These are phyloP conservation scores for Euspilapteryx auroguttella DNA, from an alignment of 2,888 invertebrate genomes.

Conservation along the genomic window DNA sequence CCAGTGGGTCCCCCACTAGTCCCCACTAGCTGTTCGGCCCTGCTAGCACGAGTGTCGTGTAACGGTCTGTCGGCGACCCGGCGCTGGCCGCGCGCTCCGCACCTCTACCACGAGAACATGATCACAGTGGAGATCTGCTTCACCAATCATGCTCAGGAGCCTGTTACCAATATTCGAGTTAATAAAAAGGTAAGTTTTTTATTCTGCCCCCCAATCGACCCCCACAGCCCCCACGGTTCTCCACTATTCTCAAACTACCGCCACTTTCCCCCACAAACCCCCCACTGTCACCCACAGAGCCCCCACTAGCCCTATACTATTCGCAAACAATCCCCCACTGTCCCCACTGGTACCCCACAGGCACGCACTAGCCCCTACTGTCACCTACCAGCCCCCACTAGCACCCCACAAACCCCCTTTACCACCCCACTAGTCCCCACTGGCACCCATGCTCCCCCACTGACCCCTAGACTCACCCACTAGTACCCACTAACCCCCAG, in stretches of 20 bases:
- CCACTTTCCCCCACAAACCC: too few species aligned
- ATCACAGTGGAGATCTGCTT: constrained; percentile 78
- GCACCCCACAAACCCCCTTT: too few species aligned
- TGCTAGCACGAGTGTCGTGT: constrained; percentile 73
- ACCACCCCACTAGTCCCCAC: too few species aligned
- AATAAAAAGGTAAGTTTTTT: constrained; percentile 65
- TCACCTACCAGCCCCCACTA: too few species aligned
- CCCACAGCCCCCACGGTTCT: not conserved
- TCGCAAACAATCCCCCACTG: too few species aligned
- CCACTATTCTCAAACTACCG: not conserved
- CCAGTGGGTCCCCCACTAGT: constrained; percentile 63
- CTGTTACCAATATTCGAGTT: constrained; percentile 69
- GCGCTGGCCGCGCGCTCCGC: constrained; percentile 77
- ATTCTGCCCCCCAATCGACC: not conserved
- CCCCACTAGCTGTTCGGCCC: constrained; percentile 61
- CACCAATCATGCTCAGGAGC: constrained; percentile 69
- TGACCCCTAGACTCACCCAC: too few species aligned
- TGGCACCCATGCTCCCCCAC: too few species aligned
- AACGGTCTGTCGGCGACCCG: constrained; percentile 64
- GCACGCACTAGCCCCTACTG: too few species aligned
- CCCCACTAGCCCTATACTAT: too few species aligned
- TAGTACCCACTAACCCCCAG: not conserved
- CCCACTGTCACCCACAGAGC: too few species aligned
- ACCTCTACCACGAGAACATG: constrained; percentile 81
- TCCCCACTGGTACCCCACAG: too few species aligned